Evolutionary conservation across 2,113 vertebrate genomes (phyloP).

Genomic region (Hemiscyllium ocellatum): DNA sequence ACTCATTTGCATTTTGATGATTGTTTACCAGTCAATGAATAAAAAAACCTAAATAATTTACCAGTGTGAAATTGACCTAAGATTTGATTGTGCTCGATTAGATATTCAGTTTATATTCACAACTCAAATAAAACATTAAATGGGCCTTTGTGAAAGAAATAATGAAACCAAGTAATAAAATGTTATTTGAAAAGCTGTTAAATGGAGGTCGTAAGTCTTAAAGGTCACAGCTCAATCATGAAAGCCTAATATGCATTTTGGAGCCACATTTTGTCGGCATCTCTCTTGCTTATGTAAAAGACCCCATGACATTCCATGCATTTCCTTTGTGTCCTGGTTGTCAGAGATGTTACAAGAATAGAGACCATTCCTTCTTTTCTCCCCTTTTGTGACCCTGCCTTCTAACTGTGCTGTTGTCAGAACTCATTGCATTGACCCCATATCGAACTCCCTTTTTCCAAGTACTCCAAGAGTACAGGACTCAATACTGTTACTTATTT

Average conservation of each 20-base stretch:
- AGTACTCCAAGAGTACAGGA: background rate
- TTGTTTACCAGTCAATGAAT: constrained; percentile 4
- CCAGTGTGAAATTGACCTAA: background rate
- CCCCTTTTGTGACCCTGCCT: background rate
- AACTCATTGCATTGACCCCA: background rate
- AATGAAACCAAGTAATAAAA: background rate
- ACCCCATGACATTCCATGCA: background rate
- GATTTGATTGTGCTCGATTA: background rate
- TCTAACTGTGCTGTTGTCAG: background rate
- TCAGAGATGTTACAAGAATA: background rate
- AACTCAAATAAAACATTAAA: constrained; percentile 11
- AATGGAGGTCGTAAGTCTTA: background rate
- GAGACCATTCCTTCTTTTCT: background rate
- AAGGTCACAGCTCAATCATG: background rate
- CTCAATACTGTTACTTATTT: background rate
- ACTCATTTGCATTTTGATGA: constrained; percentile 32
- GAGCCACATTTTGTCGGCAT: background rate
- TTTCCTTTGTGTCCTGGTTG: background rate
- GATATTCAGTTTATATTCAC: background rate
- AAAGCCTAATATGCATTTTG: background rate
- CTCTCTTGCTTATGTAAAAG: background rate
- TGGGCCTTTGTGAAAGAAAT: background rate
- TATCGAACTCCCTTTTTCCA: background rate
- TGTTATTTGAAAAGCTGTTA: background rate
- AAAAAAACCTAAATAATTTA: constrained; percentile 20